A percentile compares a stretch with the other conserved stretches of the same genome.
Evolutionary conservation across 2,888 invertebrate genomes (phyloP).

Genomic region (Ganaspis brasiliensis): DNA sequence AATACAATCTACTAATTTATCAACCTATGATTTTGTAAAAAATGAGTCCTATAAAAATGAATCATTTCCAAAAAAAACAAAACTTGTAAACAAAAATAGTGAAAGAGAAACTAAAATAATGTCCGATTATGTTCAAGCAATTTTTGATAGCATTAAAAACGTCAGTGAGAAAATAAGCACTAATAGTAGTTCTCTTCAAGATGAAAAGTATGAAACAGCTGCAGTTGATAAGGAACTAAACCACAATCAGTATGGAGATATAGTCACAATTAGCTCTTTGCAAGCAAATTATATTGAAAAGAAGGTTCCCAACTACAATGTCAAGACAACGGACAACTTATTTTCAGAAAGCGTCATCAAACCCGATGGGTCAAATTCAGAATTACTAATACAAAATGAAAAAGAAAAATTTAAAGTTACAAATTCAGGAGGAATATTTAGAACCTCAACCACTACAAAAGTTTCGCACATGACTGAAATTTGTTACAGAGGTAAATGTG

Average conservation of each 20-base stretch:
- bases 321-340: not conserved
- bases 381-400: not conserved
- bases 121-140: constrained; percentile 76
- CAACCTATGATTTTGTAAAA: constrained; percentile 62
- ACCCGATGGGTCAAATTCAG: not conserved
- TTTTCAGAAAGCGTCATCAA: not conserved
- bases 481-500: constrained; percentile 92
- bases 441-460: constrained; percentile 91
- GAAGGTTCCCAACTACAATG: too few relatives aligned
- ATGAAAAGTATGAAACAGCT: not conserved
- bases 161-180: constrained; percentile 64
- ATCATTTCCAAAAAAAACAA: constrained; percentile 24
- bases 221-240: constrained; percentile 5
- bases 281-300: too few relatives aligned
- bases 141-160: constrained; percentile 77
- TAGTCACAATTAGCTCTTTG: too few relatives aligned
- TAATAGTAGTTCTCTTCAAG: constrained; percentile 37
- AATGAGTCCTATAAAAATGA: constrained; percentile 56
- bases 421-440: constrained; percentile 82
- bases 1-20: constrained; percentile 67
- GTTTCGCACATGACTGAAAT: constrained; percentile 94
- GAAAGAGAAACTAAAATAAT: constrained; percentile 63
- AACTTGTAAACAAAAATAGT: constrained; percentile 55
- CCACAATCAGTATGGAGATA: not conserved
- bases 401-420: constrained; percentile 13